phyloP scores from a whole-genome alignment of 2,888 invertebrate species.

The Spatulosminthurus flaviceps region DNA sequence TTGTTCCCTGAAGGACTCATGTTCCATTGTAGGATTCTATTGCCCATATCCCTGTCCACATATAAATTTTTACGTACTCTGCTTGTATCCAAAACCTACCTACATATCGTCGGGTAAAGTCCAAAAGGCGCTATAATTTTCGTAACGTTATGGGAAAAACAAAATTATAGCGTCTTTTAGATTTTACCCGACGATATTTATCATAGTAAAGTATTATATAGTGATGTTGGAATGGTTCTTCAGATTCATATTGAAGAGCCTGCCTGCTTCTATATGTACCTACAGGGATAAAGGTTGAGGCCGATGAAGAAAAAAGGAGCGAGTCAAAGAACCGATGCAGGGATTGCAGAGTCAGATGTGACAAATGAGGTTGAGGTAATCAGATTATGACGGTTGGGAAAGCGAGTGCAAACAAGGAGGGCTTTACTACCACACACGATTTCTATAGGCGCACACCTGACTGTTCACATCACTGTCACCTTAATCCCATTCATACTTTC shows the following conservation, averaged over 20 bases:
- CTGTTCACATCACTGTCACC: slow-evolving; percentile 63
- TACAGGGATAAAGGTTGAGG: background rate
- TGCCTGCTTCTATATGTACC: background rate
- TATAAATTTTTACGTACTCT: no score
- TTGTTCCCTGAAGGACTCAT: slow-evolving; percentile 47
- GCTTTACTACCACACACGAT: slow-evolving; percentile 62
- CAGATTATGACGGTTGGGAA: slow-evolving; percentile 63
- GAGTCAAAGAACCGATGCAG: slow-evolving; percentile 33
- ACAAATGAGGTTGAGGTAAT: slow-evolving; percentile 63
- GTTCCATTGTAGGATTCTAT: slow-evolving; percentile 29
- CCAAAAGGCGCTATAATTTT: no score
- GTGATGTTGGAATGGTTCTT: background rate
- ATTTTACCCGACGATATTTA: no score
- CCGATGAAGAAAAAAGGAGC: background rate
- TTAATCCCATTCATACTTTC: slow-evolving; percentile 57
- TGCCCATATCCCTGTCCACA: background rate
- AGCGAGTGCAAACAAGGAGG: slow-evolving; percentile 63
- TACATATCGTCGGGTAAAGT: no score
- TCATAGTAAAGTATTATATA: no score
- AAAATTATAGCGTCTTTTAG: no score
- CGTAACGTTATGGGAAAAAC: no score
- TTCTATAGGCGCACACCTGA: slow-evolving; percentile 57
- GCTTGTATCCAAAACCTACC: no score
- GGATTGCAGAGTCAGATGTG: slow-evolving; percentile 63
- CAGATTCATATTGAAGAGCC: background rate